These are phyloP conservation scores for Anguilla obscura DNA, from an alignment of 2,797 vertebrate species.

Conservation along the genomic window DNA sequence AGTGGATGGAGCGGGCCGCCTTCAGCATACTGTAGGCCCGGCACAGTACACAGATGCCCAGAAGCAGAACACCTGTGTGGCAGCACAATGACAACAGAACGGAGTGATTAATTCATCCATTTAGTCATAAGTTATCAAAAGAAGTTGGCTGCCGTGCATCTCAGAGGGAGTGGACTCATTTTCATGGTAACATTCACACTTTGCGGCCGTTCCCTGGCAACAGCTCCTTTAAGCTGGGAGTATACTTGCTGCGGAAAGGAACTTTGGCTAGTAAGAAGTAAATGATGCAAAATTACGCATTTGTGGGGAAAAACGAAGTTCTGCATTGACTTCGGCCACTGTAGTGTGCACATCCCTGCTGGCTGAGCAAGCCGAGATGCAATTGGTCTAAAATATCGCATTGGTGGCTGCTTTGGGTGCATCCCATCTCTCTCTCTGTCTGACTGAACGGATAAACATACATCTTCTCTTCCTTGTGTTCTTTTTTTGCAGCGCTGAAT, in stretches of 20 bases:
- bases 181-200: neutral
- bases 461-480: no score
- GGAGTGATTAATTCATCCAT: constrained; percentile 50
- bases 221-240: neutral
- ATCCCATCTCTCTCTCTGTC: no score
- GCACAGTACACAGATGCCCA: constrained; percentile 73
- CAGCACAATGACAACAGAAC: constrained; percentile 50
- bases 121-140: neutral
- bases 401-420: neutral
- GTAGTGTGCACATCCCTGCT: neutral
- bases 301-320: neutral
- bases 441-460: no score
- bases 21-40: constrained; percentile 74
- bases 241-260: neutral
- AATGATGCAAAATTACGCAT: neutral
- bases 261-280: neutral
- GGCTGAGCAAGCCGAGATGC: neutral
- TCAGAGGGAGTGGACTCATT: neutral
- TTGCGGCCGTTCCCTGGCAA: neutral
- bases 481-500: no score
- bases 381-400: neutral
- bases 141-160: neutral
- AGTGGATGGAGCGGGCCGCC: constrained; percentile 71
- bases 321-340: neutral
- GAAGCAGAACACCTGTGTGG: constrained; percentile 74